Evolutionary conservation across 2,113 vertebrate species (phyloP).

Genomic region (Mus spicilegus): DNA sequence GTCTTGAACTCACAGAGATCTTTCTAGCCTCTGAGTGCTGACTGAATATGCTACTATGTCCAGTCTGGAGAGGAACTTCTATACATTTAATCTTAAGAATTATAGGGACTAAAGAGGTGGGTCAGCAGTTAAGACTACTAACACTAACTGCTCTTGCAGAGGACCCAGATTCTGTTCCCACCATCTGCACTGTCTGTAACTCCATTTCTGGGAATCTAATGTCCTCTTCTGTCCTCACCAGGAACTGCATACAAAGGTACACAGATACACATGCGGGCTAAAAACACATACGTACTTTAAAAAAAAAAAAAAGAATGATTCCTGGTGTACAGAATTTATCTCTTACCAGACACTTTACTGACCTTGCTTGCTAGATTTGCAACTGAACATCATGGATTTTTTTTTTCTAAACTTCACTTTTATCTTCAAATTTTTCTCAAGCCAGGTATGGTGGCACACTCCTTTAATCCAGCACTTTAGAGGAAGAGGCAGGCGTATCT

Average conservation of each 20-base stretch:
- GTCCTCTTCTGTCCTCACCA: neutral
- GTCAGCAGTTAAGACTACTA: neutral
- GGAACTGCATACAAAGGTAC: neutral
- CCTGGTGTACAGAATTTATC: neutral
- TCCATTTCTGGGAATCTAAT: neutral
- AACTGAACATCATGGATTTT: neutral
- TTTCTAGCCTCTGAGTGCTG: neutral
- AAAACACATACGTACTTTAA: neutral
- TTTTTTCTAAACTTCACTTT: slow-evolving; percentile 9
- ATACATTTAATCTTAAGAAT: slow-evolving; percentile 19
- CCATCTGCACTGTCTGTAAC: neutral
- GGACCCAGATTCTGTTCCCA: neutral
- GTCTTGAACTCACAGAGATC: neutral
- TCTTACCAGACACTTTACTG: neutral
- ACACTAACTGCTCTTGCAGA: neutral
- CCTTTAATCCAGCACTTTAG: neutral
- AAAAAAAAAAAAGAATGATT: neutral
- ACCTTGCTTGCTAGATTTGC: neutral
- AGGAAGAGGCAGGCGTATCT: neutral
- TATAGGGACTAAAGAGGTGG: neutral
- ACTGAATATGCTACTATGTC: neutral
- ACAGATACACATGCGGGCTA: neutral
- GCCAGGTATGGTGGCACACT: neutral
- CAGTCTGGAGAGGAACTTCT: neutral
- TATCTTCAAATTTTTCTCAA: neutral